Evolutionary conservation across 2,888 invertebrate genomes (phyloP).

Genomic region (Timandra comae): DNA sequence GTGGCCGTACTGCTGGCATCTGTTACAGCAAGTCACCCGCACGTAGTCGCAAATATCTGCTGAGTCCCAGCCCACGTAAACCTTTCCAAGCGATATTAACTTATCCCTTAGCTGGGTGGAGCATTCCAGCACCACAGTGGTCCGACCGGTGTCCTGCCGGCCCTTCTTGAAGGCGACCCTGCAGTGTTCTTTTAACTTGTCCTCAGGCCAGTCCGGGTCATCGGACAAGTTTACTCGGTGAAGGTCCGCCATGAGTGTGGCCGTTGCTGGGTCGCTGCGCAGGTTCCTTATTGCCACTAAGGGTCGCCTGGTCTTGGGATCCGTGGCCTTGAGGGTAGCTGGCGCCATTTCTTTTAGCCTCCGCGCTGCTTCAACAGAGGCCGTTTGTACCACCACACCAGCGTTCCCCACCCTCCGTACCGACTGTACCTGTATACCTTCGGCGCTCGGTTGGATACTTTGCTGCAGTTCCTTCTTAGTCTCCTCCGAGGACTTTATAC

Average conservation of each 20-base stretch:
- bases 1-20: slow-evolving; percentile 31
- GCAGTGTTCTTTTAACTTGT: not conserved
- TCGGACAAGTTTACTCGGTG: slow-evolving; percentile 7
- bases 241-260: not conserved
- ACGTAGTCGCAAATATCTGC: slow-evolving; percentile 7
- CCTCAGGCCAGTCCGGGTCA: not conserved
- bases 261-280: fast-evolving
- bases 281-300: slow-evolving; percentile 2
- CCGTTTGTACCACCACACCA: slow-evolving; percentile 11
- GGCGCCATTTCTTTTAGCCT: slow-evolving; percentile 9
- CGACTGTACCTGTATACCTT: not conserved
- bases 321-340: not conserved
- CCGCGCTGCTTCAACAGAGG: not conserved
- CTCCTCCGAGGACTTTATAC: too few relatives aligned
- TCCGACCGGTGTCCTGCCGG: not conserved
- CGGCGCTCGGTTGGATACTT: not conserved
- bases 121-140: slow-evolving; percentile 12
- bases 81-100: not conserved
- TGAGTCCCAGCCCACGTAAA: slow-evolving; percentile 20
- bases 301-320: slow-evolving; percentile 4
- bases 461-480: too few relatives aligned
- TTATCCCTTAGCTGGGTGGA: slow-evolving; percentile 1
- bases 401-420: slow-evolving; percentile 11
- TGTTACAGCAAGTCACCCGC: slow-evolving; percentile 15
- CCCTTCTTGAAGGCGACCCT: slow-evolving; percentile 1